phyloP scores from a whole-genome alignment of 2,888 invertebrate genomes.

The Nycteola revayana region DNA sequence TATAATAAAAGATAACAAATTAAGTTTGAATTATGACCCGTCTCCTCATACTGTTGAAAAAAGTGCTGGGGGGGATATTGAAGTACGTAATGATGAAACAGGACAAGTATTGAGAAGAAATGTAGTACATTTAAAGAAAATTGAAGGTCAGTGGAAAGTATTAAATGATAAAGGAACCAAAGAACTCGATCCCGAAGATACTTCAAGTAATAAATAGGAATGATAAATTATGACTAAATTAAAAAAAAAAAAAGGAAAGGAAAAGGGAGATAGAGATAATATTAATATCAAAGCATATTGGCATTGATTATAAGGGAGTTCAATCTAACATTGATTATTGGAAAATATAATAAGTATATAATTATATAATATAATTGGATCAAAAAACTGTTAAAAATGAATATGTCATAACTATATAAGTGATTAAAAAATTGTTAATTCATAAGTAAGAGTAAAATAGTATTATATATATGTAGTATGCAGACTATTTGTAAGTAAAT shows the following conservation, averaged over 20 bases:
- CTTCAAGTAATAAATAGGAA: too few species aligned
- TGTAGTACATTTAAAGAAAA: slow-evolving; percentile 10
- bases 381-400: too few species aligned
- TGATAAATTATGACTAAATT: not conserved
- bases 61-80: slow-evolving; percentile 9
- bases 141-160: not conserved
- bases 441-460: too few species aligned
- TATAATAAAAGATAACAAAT: slow-evolving; percentile 12
- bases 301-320: not conserved
- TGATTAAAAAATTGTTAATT: not conserved
- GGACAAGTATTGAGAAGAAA: slow-evolving; percentile 9
- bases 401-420: not conserved
- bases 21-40: slow-evolving; percentile 9
- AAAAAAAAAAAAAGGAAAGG: not conserved
- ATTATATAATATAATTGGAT: not conserved
- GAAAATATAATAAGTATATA: not conserved
- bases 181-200: not conserved
- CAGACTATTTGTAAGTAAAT: too few species aligned
- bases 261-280: too few species aligned
- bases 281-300: not conserved
- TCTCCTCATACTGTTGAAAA: slow-evolving; percentile 12
- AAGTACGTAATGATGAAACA: slow-evolving; percentile 14
- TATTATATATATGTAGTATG: too few species aligned
- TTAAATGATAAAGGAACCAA: not conserved
- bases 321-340: not conserved